Evolutionary conservation across 2,888 invertebrate species (phyloP).

Genomic region (Cenopis cana): DNA sequence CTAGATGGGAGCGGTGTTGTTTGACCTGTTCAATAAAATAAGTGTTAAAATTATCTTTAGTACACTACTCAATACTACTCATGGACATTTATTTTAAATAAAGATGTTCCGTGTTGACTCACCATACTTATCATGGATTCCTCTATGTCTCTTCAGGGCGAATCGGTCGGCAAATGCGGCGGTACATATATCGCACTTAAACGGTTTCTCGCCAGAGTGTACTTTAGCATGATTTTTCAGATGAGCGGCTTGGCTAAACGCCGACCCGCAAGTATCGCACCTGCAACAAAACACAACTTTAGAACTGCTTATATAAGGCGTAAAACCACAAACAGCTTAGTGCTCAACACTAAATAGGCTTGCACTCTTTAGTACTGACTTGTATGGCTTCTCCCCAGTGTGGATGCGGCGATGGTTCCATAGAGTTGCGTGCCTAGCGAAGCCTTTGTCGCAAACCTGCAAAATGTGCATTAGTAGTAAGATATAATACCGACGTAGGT

Average conservation of each 20-base stretch:
- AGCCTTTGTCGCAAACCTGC: constrained; percentile 93
- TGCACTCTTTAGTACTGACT: constrained; percentile 74
- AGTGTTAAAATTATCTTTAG: not conserved
- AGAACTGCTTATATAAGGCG: not conserved
- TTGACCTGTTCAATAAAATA: constrained; percentile 65
- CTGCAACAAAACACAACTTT: constrained; percentile 70
- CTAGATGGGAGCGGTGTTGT: constrained; percentile 79
- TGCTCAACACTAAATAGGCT: not conserved
- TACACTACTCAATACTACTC: not conserved
- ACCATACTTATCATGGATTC: constrained; percentile 95
- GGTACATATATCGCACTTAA: constrained; percentile 93
- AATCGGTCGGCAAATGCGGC: constrained; percentile 95
- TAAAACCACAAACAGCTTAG: not conserved
- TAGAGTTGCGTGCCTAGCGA: constrained; percentile 93
- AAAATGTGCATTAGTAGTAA: not conserved
- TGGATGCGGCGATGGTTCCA: constrained; percentile 96
- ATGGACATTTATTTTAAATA: not conserved
- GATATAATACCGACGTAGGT: no score
- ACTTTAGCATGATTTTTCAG: constrained; percentile 95
- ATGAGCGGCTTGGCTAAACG: constrained; percentile 95
- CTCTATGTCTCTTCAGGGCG: constrained; percentile 93
- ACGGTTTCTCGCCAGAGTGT: constrained; percentile 92
- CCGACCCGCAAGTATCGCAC: constrained; percentile 95
- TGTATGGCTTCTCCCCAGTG: constrained; percentile 94
- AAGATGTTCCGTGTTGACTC: not conserved